phyloP scores from a whole-genome alignment of 35 echinoderm and acorn worm genomes.

The Ophioderma brevispina region DNA sequence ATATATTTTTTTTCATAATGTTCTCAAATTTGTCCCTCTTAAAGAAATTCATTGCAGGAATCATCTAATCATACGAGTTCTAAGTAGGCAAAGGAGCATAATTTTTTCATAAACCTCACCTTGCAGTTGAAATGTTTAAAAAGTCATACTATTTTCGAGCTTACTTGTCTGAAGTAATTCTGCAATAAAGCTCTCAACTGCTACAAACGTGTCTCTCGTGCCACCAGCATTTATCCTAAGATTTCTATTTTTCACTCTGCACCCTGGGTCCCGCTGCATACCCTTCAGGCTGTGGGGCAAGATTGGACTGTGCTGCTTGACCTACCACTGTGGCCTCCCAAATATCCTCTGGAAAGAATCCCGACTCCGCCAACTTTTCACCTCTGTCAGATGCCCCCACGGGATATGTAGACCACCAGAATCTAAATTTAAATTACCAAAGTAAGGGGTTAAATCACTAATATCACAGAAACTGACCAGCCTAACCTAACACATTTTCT shows the following conservation, averaged over 20 bases:
- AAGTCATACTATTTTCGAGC: no score
- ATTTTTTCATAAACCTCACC: no score
- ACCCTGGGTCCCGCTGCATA: constrained; percentile 91
- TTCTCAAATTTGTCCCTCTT: no score
- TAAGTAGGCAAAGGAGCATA: no score
- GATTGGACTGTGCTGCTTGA: constrained; percentile 81
- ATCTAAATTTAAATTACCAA: no score
- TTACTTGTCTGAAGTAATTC: constrained; percentile 97
- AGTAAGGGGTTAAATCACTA: no score
- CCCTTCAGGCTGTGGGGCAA: constrained; percentile 96
- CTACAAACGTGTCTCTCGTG: constrained; percentile 72
- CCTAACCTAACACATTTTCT: no score
- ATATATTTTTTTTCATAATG: no score
- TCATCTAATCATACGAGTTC: no score
- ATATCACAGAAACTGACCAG: no score
- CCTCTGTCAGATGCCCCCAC: constrained; percentile 94
- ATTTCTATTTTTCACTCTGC: constrained; percentile 92
- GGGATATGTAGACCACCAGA: constrained; percentile 78
- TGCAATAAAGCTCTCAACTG: constrained; percentile 94
- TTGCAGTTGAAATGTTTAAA: no score
- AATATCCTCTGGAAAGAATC: constrained; percentile 97
- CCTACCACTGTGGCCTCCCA: constrained; percentile 84
- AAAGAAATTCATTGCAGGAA: no score
- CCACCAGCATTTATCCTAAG: constrained; percentile 73
- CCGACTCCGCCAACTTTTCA: constrained; percentile 82